Evolutionary conservation across 2,797 vertebrate species (phyloP), one percentile per base, ranked within the genome.

Genomic region (Gouania willdenowi): DNA sequence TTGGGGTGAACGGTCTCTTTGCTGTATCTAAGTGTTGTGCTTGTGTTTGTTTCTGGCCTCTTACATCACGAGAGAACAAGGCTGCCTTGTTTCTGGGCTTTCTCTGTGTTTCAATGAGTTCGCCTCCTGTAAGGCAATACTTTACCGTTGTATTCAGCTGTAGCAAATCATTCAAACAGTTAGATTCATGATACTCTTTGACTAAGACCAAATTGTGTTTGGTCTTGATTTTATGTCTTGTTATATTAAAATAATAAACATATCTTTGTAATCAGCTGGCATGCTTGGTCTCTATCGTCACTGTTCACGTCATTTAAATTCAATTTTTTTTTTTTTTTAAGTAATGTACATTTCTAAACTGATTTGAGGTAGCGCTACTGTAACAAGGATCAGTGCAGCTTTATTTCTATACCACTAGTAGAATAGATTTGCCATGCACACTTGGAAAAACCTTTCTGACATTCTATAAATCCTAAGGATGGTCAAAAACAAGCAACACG

Each of bases 141-240:
- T 21, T 68, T 56, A 46, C 50, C 64, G 68, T 82, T 75, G 71
- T 80, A 84, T 52, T 41, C 64, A 66, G 50, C 64, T 69, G 74
- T 82, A 77, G 62, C 77, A 79, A 81, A 66, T 72, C 81, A 64
- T 72, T 72, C 70, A 67, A 74, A 81, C 55, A 24, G 41, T 82
- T 19, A 77, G 58, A 71, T 77, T 66, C 41, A 61, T 68, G 53
- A 75, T 82, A 83, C 63, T 79, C 79, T 56, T 24, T 45, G 73
- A 78, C 71, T 57, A 55, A 24, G 71, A 66, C 76, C 75, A 79
- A 82, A 88, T 89, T 87, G 87, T 88, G 81, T 85, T 89, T 78
- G 85, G 77, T 81, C 79, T 82, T 77, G 45, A 82, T 68, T 74
- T 77, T 62, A 60, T 81, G 66, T 85, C 69, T 83, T 58, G 71